Evolutionary conservation across 2,113 vertebrate genomes (phyloP), one percentile per base, ranked within the genome.

Genomic region (Sphyrna mokarran): DNA sequence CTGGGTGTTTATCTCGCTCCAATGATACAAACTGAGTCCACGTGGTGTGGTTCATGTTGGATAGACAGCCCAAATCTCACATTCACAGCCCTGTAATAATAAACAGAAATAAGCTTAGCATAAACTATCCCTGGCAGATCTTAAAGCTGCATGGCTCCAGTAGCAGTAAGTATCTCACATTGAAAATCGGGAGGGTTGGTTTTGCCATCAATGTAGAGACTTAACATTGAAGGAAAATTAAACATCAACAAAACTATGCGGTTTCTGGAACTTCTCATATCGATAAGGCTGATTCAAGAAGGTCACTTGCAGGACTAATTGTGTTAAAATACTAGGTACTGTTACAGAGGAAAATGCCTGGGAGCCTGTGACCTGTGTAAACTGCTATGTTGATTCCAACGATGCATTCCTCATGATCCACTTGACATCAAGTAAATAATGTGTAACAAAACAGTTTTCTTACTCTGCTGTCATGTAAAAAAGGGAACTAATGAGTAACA

Each of bases 301-400:
- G 63, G n/a, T 40, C 61, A 40, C 58, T 43, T 40, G 61, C 63
- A 69, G 91, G 37, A 94, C 66, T 69, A 33, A 40, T 9, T 72
- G 37, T 94, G 68, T 69, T 94, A 94, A 94, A 94, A 48, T 40
- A 70, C 63, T 26, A 43, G 66, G 11, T 37, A 94, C n/a, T 70
- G 93, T 40, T 40, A 70, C 48, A 94, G 68, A 94, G 26, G 40
- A 43, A 70, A 70, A 43, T 70, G 68, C 33, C 93, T 69, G 37
- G 63, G 14, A 40, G 66, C 10, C 93, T 26, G 93, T 48, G 18
- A 40, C 66, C 37, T 94, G 68, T 94, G 37, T 40, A 94, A 94
- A 94, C 93, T 94, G 68, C 20, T 8, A 70, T 70, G 93, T 94
- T 94, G 70, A 70, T 68, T 94, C 93, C 93, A 94, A 93, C 14